Conservation (phyloP, 2,888 invertebrate genomes). For the Nudaria mundana region DNA sequence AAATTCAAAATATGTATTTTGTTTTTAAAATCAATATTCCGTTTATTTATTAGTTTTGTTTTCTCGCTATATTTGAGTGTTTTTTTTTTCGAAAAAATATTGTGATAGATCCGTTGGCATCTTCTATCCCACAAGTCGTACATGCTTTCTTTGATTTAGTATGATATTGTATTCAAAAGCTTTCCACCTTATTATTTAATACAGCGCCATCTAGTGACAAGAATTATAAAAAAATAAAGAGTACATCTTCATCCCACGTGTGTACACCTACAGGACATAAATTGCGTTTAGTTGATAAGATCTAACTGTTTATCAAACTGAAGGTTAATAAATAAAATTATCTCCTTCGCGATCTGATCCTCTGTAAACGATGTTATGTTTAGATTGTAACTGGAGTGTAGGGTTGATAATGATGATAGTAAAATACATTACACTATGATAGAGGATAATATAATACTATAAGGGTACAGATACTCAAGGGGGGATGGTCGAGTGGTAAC, state of each 20-base stretch:
- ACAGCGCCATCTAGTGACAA: constrained; percentile 28
- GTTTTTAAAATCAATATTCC: too few relatives aligned
- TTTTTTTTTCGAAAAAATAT: constrained; percentile 19
- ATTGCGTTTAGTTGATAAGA: constrained; percentile 27
- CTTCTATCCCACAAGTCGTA: too few relatives aligned
- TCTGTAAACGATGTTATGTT: constrained; percentile 21
- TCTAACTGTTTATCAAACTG: constrained; percentile 30
- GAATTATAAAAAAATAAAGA: constrained; percentile 18
- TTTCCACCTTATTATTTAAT: too few relatives aligned
- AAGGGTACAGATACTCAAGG: too few relatives aligned
- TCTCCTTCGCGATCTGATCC: constrained; percentile 26
- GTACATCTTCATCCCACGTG: constrained; percentile 30
- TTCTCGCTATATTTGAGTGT: background rate
- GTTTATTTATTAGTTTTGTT: too few relatives aligned
- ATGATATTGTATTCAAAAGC: too few relatives aligned
- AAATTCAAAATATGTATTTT: too few relatives aligned
- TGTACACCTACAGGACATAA: constrained; percentile 16
- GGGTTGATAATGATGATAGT: background rate
- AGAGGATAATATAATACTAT: too few relatives aligned
- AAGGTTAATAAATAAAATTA: constrained; percentile 28
- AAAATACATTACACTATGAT: background rate
- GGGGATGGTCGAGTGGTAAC: too few relatives aligned
- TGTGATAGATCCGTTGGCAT: too few relatives aligned
- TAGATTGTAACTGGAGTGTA: constrained; percentile 9
- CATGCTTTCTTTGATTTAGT: too few relatives aligned